Percentiles rank a stretch among this genome's conserved stretches.
Evolutionary conservation across 2,888 invertebrate species (phyloP).

Genomic region (Parasteatoda lunata): DNA sequence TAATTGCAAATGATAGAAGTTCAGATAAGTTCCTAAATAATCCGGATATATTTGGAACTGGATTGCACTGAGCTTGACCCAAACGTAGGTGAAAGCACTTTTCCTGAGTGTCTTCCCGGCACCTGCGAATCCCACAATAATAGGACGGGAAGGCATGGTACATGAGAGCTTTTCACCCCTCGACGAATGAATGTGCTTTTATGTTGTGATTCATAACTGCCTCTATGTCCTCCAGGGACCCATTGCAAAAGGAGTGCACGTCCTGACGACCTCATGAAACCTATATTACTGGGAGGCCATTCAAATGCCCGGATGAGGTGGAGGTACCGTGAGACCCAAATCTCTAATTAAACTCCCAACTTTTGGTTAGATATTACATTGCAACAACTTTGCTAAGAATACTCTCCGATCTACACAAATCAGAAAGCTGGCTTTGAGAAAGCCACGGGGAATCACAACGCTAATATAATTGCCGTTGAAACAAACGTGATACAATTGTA

Average conservation of each 20-base stretch:
- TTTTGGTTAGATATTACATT: conserved; percentile 15
- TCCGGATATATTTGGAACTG: background rate
- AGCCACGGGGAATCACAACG: conserved; percentile 52
- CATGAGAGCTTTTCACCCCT: conserved; percentile 33
- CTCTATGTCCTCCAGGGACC: conserved; percentile 31
- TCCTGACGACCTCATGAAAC: conserved; percentile 58
- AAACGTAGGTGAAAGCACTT: conserved; percentile 10
- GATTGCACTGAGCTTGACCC: background rate
- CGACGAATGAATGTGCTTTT: conserved; percentile 53
- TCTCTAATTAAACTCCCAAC: conserved; percentile 60
- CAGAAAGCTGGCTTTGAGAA: conserved; percentile 60
- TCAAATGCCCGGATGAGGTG: conserved; percentile 21
- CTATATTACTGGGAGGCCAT: conserved; percentile 53
- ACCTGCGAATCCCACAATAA: conserved; percentile 33
- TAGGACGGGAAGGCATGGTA: conserved; percentile 1
- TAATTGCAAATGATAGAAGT: too few species aligned
- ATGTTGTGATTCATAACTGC: conserved; percentile 67
- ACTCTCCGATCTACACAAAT: conserved; percentile 40
- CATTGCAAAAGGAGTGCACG: conserved; percentile 60
- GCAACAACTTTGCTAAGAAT: conserved; percentile 54
- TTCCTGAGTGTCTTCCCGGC: conserved; percentile 18
- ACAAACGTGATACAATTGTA: conserved; percentile 57
- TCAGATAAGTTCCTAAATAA: background rate
- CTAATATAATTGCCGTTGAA: conserved; percentile 51
- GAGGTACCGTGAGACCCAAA: conserved; percentile 21